These are phyloP conservation scores for Cynocephalus volans DNA, from an alignment of 2,113 vertebrate species.

Conservation along the genomic window DNA sequence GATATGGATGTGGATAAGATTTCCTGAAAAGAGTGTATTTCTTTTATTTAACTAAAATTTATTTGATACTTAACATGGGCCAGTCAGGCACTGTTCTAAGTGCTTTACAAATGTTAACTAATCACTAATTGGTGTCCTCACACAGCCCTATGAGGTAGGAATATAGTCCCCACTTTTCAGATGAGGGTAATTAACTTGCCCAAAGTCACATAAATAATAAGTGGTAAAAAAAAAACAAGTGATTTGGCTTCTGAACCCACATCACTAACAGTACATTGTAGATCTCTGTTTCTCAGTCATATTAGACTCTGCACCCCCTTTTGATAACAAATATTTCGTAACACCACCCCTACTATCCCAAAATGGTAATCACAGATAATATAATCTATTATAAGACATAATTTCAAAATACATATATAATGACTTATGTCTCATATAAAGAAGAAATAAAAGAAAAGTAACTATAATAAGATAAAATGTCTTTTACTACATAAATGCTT, in stretches of 20 bases:
- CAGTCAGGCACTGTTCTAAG: background rate
- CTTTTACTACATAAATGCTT: background rate
- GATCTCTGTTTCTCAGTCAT: background rate
- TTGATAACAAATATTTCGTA: constrained; percentile 27
- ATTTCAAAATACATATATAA: constrained; percentile 8
- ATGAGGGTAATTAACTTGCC: background rate
- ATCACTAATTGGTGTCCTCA: background rate
- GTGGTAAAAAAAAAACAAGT: background rate
- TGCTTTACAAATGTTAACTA: constrained; percentile 38
- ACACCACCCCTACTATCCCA: background rate
- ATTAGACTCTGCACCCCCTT: background rate
- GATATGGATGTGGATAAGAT: background rate
- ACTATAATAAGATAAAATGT: background rate
- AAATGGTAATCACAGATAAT: background rate
- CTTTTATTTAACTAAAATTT: constrained; percentile 46
- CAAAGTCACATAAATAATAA: background rate
- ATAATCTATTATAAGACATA: background rate
- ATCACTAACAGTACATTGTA: background rate
- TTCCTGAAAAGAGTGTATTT: background rate
- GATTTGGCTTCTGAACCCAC: background rate
- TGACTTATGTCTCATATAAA: background rate
- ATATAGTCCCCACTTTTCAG: background rate
- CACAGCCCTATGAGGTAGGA: background rate
- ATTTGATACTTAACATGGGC: background rate
- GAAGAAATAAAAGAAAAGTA: background rate